Evolutionary conservation across 1,140 invertebrate genomes (phyloP), one percentile per base, ranked within the genome.

Genomic region (Babylonia areolata): DNA sequence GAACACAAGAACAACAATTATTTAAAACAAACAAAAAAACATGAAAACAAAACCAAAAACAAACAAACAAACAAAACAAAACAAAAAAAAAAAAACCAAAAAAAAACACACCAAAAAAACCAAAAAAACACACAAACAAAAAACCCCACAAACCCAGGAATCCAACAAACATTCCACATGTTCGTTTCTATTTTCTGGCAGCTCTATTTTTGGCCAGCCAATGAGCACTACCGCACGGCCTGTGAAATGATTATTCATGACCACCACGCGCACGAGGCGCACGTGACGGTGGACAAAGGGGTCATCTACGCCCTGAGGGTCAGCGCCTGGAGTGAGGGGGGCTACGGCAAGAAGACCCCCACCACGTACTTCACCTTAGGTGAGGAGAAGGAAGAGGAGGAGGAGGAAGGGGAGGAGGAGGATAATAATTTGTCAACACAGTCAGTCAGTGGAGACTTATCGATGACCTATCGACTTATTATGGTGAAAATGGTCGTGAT

Each of bases 121-220:
- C 58, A 69, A 31, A 0, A 12, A 69, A 1, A 69, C 58, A 69
- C 58, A 69, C 58, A 69, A 23, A 69, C 58, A 28, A 23, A 69
- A 23, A 69, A 6, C 17, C 15, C 17, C 12, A 0, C 58, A 15
- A 23, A 28, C 12, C 0, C 58, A 69, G 23, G n/a, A 23, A 69
- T 5, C 17, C 12, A 69, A 23, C 17, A 12, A 69, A 0, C 20
- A 3, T 9, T 51, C 9, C 9, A 3, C 46, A 17, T 17, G 46
- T 51, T 12, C 46, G 9, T 51, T 51, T 51, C 46, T 12, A 51
- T 17, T 51, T 51, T 51, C 17, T 51, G 46, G n/a, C 86, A 91
- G 90, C 87, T 91, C 37, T 91, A 87, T 81, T 86, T 89, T 33
- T 91, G 90, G 90, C 87, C 85, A 35, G 87, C 90, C 33, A 90